Evolutionary conservation across 2,888 invertebrate genomes (phyloP).

Genomic region (Neoaliturus tenellus): DNA sequence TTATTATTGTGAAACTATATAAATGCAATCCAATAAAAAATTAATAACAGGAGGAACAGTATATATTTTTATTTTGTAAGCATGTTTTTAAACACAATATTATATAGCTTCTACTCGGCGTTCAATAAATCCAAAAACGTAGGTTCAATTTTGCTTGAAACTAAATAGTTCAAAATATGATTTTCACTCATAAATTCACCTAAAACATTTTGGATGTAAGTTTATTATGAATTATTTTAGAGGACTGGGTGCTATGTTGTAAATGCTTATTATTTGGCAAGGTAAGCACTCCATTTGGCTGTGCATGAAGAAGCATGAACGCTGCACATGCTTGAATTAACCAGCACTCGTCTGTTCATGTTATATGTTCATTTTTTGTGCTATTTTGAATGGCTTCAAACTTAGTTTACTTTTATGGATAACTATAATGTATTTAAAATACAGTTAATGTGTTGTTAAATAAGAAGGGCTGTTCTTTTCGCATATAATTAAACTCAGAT

Average conservation of each 20-base stretch:
- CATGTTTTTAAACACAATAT: no score
- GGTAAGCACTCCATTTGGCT: neutral
- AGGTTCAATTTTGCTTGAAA: no score
- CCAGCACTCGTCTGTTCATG: neutral
- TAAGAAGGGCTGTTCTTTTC: slow-evolving; percentile 39
- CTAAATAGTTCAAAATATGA: no score
- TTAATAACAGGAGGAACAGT: no score
- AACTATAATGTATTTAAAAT: neutral
- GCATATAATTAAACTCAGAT: neutral
- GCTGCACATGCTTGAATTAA: slow-evolving; percentile 20
- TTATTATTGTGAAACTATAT: no score
- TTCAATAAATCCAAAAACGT: no score
- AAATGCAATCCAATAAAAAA: no score
- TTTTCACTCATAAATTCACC: no score
- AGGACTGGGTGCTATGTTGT: neutral
- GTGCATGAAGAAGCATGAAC: slow-evolving; percentile 7
- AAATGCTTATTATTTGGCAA: neutral
- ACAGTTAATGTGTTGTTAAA: neutral
- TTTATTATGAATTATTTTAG: neutral
- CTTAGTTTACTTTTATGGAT: neutral
- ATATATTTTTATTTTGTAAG: no score
- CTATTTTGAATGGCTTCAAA: slow-evolving; percentile 7
- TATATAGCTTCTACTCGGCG: no score
- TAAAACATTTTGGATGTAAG: no score
- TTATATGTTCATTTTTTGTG: slow-evolving; percentile 6